These are phyloP conservation scores for Diadophis punctatus DNA, from an alignment of 2,113 vertebrate genomes.

Conservation along the genomic window DNA sequence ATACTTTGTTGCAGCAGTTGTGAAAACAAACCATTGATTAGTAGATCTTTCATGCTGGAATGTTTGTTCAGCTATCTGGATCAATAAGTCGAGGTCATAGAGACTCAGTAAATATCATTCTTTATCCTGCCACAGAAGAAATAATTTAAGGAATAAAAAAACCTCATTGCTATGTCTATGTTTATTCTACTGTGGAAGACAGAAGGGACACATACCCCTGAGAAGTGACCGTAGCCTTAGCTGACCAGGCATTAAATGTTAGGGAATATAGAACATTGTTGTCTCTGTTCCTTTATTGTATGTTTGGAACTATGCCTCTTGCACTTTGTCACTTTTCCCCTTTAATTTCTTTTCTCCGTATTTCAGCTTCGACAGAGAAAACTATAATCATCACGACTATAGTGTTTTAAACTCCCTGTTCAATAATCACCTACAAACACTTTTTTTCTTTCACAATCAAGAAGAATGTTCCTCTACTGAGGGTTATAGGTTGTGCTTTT, in stretches of 20 bases:
- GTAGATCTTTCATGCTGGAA: not conserved
- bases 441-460: not conserved
- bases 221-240: conserved; percentile 27
- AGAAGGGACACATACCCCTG: not conserved
- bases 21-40: conserved; percentile 12
- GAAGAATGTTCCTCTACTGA: not conserved
- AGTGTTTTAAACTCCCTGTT: not conserved
- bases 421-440: not conserved
- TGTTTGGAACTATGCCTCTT: not conserved
- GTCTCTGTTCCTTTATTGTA: not conserved
- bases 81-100: not conserved
- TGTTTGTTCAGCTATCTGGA: conserved; percentile 33
- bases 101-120: not conserved
- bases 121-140: conserved; percentile 37
- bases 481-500: not conserved
- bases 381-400: not conserved
- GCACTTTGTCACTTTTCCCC: not conserved
- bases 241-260: not conserved
- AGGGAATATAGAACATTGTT: not conserved
- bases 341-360: not conserved
- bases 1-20: not conserved
- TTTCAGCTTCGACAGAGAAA: not conserved
- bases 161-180: not conserved
- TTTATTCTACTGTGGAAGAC: not conserved
- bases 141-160: not conserved